Evolutionary conservation across 64 coral and sea anemone species (phyloP).

Genomic region (Pachyseris speciosa): DNA sequence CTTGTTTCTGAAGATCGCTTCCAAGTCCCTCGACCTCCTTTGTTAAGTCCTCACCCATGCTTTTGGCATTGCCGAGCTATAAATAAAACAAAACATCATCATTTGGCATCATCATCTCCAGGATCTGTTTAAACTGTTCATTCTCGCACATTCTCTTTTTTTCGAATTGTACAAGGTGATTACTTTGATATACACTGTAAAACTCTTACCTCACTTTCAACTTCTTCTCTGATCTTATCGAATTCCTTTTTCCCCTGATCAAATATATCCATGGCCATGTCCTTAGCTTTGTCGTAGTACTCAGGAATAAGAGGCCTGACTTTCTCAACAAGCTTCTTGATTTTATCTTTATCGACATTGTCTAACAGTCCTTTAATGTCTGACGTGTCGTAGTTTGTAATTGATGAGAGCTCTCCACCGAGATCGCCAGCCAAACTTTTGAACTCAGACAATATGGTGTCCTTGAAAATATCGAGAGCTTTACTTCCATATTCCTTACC

Average conservation of each 20-base stretch:
- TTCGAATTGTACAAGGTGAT: no score
- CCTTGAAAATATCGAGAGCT: conserved; percentile 37
- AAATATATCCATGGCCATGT: conserved; percentile 48
- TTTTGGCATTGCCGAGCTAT: conserved; percentile 29
- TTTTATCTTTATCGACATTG: conserved; percentile 62
- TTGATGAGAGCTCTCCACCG: conserved; percentile 59
- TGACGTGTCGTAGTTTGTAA: conserved; percentile 72
- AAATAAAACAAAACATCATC: neutral
- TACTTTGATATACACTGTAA: no score
- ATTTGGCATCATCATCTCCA: no score
- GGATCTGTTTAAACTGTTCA: no score
- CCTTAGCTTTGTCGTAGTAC: conserved; percentile 53
- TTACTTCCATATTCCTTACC: conserved; percentile 14
- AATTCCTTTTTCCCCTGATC: conserved; percentile 62
- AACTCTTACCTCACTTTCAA: conserved; percentile 62
- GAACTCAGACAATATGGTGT: conserved; percentile 43
- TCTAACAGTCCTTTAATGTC: conserved; percentile 68
- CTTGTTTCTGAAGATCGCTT: conserved; percentile 44
- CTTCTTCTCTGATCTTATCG: conserved; percentile 66
- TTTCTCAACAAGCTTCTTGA: conserved; percentile 70
- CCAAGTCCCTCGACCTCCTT: conserved; percentile 34
- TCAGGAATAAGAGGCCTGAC: conserved; percentile 63
- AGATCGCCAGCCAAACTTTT: conserved; percentile 50
- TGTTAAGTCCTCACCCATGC: conserved; percentile 38
- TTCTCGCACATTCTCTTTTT: no score